Evolutionary conservation across 2,113 vertebrate genomes (phyloP), one percentile per base, ranked within the genome.

Genomic region (Diadophis punctatus): DNA sequence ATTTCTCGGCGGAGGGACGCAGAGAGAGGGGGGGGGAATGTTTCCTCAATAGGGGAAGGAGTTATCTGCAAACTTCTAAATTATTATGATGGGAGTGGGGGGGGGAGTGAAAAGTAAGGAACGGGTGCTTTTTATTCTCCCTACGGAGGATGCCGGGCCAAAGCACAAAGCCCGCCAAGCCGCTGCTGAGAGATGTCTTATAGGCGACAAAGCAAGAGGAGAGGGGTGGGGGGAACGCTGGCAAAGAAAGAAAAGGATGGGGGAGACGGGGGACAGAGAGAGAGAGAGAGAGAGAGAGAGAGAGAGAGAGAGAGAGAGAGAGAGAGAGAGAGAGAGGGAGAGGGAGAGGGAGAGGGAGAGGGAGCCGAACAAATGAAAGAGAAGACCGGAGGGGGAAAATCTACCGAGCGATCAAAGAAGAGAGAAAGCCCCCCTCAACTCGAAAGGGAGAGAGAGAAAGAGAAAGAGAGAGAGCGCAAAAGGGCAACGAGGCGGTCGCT

Each of bases 201-300:
- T 80, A 80, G 18, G 74, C 18, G 18, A 39, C 74, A 39, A 39
- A 80, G 74, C 74, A 22, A 80, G 48, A 49, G 25, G 84, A 4
- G 9, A 1, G 9, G 1, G 10, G 23, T 2, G 2, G 9, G 1
- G 0, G 5, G 5, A 7, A 68, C 16, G 14, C 63, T 68, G 63
- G 63, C 30, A 80, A 80, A 74, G n/a, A 39, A 23, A 85, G 63
- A 68, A 68, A n/a, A 10, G n/a, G 9, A 68, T 0, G 22, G 56
- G 22, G 56, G 23, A 4, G 10, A n/a, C 27, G 1, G 1, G 25
- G 10, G 25, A 27, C 7, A 0, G 10, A 46, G 63, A 68, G 30
- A n/a, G 27, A 63, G 25, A 63, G 46, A 5, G 46, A 9, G 56
- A 2, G 10, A 27, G 56, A n/a, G n/a, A n/a, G 8, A 6, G 56